Evolutionary conservation across 64 coral and sea anemone genomes (phyloP).

Genomic region (Montipora sp.): DNA sequence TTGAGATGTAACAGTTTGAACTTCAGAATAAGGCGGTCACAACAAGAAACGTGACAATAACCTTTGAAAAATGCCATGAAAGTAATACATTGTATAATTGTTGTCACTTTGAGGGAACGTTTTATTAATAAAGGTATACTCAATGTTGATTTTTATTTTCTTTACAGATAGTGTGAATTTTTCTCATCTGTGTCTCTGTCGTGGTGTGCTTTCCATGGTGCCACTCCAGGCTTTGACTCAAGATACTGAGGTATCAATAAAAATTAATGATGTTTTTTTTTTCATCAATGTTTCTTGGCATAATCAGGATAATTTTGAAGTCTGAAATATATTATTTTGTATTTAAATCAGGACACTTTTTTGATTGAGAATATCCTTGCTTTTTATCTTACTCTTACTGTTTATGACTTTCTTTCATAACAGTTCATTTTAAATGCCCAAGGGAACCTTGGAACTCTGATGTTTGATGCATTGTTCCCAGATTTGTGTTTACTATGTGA

Average conservation of each 20-base stretch:
- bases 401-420: neutral
- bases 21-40: no score
- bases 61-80: no score
- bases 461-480: constrained; percentile 86
- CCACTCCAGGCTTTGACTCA: constrained; percentile 56
- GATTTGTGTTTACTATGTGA: constrained; percentile 84
- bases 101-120: no score
- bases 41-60: no score
- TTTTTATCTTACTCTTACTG: neutral
- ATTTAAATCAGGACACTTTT: no score
- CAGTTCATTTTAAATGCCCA: constrained; percentile 17
- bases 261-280: neutral
- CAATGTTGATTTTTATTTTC: neutral
- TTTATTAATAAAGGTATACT: neutral
- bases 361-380: neutral
- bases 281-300: neutral
- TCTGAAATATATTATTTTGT: no score
- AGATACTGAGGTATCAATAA: constrained; percentile 32
- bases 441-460: constrained; percentile 45
- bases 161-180: constrained; percentile 66
- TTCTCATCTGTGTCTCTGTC: constrained; percentile 86
- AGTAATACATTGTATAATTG: no score
- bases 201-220: constrained; percentile 83
- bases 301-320: no score
- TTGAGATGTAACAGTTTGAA: no score